Conservation (phyloP, 2,797 vertebrate species). For the Rhadinocentrus ornatus region DNA sequence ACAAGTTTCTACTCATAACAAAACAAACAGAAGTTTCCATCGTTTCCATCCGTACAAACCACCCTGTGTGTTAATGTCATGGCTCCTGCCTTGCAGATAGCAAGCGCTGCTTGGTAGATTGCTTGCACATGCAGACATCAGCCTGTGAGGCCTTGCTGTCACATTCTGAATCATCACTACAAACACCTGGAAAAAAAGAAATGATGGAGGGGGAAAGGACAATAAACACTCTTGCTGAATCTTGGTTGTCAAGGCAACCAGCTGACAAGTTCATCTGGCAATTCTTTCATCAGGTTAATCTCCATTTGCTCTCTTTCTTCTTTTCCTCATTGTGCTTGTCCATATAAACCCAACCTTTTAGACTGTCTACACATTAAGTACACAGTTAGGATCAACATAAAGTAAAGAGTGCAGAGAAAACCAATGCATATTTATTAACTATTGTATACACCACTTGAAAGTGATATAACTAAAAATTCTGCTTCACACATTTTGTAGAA, state of each 20-base stretch:
- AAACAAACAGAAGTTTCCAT: background rate
- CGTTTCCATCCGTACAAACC: slow-evolving; percentile 18
- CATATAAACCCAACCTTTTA: background rate
- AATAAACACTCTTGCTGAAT: slow-evolving; percentile 50
- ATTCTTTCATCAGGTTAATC: background rate
- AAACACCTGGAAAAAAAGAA: slow-evolving; percentile 26
- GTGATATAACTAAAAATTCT: too few relatives aligned
- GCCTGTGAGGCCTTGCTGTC: slow-evolving; percentile 30
- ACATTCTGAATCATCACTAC: slow-evolving; percentile 41
- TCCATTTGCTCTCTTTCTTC: background rate
- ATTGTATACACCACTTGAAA: too few relatives aligned
- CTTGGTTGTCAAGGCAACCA: slow-evolving; percentile 52
- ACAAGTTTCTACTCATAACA: slow-evolving; percentile 3
- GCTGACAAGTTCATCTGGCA: slow-evolving; percentile 36
- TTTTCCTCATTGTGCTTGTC: background rate
- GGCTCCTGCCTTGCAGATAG: slow-evolving; percentile 42
- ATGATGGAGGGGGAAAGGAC: background rate
- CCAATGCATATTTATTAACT: too few relatives aligned
- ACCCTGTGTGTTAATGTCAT: slow-evolving; percentile 46
- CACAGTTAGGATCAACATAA: too few relatives aligned
- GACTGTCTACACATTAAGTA: background rate
- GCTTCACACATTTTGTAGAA: too few relatives aligned
- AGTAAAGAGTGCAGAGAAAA: too few relatives aligned
- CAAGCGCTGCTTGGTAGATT: slow-evolving; percentile 23
- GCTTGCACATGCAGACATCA: slow-evolving; percentile 52